phyloP scores from a whole-genome alignment of 64 coral and sea anemone genomes.

The Orbicella faveolata region DNA sequence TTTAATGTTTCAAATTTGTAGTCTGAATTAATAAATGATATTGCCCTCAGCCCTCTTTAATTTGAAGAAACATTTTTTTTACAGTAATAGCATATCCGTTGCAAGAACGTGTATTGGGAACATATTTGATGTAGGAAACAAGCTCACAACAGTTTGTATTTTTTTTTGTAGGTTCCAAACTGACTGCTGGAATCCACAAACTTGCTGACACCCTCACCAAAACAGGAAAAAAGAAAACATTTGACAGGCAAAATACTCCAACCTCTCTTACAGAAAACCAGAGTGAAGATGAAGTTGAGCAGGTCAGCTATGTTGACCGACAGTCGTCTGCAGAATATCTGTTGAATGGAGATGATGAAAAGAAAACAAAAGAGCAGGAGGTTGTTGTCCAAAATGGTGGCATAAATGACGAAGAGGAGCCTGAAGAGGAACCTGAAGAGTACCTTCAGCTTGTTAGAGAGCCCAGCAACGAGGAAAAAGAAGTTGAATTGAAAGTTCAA shows the following conservation, averaged over 20 bases:
- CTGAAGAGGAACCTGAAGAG: slow-evolving; percentile 17
- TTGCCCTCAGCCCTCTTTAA: too few species aligned
- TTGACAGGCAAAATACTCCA: not conserved
- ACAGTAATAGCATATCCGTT: too few species aligned
- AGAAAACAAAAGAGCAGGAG: not conserved
- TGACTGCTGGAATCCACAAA: slow-evolving; percentile 30
- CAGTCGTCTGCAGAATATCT: slow-evolving; percentile 22
- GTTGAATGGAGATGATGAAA: not conserved
- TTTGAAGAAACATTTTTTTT: too few species aligned
- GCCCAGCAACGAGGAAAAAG: slow-evolving; percentile 53
- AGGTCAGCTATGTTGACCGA: slow-evolving; percentile 41
- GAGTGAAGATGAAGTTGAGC: slow-evolving; percentile 26
- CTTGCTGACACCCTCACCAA: slow-evolving; percentile 1
- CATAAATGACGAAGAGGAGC: slow-evolving; percentile 12
- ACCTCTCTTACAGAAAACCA: not conserved
- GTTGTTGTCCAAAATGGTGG: slow-evolving; percentile 27
- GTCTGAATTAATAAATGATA: too few species aligned
- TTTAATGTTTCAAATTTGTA: too few species aligned
- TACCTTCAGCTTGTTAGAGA: slow-evolving; percentile 38
- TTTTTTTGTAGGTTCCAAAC: slow-evolving; percentile 29
- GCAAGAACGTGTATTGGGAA: too few species aligned
- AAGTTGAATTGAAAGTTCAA: slow-evolving; percentile 65
- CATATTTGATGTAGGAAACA: too few species aligned
- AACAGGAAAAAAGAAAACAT: slow-evolving; percentile 2
- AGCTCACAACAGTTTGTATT: too few species aligned